Conservation (phyloP, 35 echinoderm and acorn worm genomes). For the Apostichopus parvimensis region DNA sequence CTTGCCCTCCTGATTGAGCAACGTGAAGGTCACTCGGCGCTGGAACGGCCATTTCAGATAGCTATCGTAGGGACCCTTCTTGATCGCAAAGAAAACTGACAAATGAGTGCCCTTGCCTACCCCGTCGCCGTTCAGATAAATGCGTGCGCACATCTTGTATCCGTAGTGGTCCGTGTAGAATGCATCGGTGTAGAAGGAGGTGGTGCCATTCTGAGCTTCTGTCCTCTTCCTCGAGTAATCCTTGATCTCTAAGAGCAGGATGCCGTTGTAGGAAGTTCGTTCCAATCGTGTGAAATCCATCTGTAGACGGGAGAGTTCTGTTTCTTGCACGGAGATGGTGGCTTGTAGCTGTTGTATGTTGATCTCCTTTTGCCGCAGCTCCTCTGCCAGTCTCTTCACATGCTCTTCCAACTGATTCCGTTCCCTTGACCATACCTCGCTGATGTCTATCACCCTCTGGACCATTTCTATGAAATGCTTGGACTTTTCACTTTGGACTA, state of each 20-base stretch:
- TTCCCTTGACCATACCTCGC: neutral
- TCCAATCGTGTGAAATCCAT: neutral
- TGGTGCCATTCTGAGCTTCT: neutral
- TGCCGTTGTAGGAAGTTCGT: slow-evolving; percentile 7
- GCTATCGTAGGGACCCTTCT: slow-evolving; percentile 58
- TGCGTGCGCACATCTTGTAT: slow-evolving; percentile 64
- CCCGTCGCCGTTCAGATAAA: slow-evolving; percentile 69
- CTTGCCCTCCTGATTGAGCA: slow-evolving; percentile 43
- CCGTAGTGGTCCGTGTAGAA: slow-evolving; percentile 53
- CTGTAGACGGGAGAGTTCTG: neutral
- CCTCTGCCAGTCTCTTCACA: neutral
- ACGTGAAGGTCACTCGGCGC: slow-evolving; percentile 37
- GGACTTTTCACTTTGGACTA: neutral
- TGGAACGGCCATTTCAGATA: slow-evolving; percentile 60
- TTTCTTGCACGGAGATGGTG: neutral
- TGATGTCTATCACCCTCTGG: neutral
- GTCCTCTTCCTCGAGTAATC: neutral
- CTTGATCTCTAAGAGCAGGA: slow-evolving; percentile 17
- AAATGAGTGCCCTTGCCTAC: slow-evolving; percentile 56
- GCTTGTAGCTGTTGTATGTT: neutral
- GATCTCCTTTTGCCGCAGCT: neutral
- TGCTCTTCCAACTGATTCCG: neutral
- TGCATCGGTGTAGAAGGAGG: slow-evolving; percentile 40
- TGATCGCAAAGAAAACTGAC: slow-evolving; percentile 62
- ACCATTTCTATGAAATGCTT: neutral